Evolutionary conservation across 2,888 invertebrate genomes (phyloP).

Genomic region (Trissolcus japonicus): DNA sequence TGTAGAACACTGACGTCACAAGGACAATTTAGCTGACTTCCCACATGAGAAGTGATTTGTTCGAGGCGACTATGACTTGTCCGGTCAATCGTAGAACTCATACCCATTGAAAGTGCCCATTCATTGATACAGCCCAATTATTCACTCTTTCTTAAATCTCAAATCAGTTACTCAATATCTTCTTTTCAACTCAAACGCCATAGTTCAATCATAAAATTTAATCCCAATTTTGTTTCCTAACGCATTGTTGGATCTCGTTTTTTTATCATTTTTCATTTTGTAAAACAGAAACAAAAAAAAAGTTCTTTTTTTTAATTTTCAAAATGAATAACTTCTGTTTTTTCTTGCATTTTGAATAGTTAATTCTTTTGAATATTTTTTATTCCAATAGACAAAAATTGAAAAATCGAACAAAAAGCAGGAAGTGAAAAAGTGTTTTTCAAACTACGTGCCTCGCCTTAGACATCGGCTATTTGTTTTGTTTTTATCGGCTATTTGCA

Average conservation of each 20-base stretch:
- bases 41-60: conserved; percentile 53
- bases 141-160: too few species aligned
- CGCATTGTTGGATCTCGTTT: too few species aligned
- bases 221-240: too few species aligned
- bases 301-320: too few species aligned
- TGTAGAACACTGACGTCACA: conserved; percentile 56
- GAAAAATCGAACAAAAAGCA: conserved; percentile 3
- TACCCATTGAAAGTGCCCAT: conserved; percentile 48
- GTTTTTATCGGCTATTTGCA: conserved; percentile 52
- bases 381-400: neutral
- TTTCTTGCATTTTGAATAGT: too few species aligned
- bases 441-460: conserved; percentile 37
- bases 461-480: conserved; percentile 40
- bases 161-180: too few species aligned
- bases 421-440: conserved; percentile 22
- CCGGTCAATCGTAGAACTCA: conserved; percentile 40
- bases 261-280: too few species aligned
- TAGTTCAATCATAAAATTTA: too few species aligned
- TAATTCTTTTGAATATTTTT: too few species aligned
- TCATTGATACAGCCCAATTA: conserved; percentile 23
- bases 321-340: too few species aligned
- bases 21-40: conserved; percentile 54
- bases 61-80: conserved; percentile 50
- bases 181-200: too few species aligned
- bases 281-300: too few species aligned